Evolutionary conservation across 2,113 vertebrate species (phyloP).

Genomic region (Ornithorhynchus anatinus): DNA sequence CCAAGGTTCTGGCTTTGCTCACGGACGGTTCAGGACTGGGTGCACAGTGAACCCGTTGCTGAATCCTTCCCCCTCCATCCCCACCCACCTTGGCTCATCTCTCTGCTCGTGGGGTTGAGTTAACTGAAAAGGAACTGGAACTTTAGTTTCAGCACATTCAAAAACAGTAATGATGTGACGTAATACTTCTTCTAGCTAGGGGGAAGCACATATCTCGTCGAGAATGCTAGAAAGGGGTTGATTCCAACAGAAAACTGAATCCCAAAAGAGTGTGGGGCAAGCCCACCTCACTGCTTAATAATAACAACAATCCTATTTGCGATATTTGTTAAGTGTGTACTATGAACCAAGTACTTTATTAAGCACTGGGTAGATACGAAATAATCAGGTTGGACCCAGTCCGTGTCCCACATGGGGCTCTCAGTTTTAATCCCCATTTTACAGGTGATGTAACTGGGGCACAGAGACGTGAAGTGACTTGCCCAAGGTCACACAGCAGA

Average conservation of each 20-base stretch:
- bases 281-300: too few species aligned
- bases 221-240: not conserved
- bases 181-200: not conserved
- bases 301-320: too few species aligned
- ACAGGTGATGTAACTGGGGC: too few species aligned
- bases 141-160: constrained; percentile 5
- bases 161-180: not conserved
- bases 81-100: constrained; percentile 15
- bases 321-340: too few species aligned
- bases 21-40: not conserved
- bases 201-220: not conserved
- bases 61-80: constrained; percentile 44
- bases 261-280: too few species aligned
- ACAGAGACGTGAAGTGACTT: too few species aligned
- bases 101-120: not conserved
- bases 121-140: constrained; percentile 24
- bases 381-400: too few species aligned
- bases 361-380: too few species aligned
- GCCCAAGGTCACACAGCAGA: too few species aligned
- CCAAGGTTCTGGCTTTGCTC: constrained; percentile 7
- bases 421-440: too few species aligned
- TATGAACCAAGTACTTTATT: too few species aligned
- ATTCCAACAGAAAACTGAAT: not conserved
- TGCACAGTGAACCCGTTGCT: constrained; percentile 25
- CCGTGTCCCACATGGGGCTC: too few species aligned